These are phyloP conservation scores for Tachysurus vachellii DNA, from an alignment of 2,113 vertebrate genomes.

Conservation along the genomic window DNA sequence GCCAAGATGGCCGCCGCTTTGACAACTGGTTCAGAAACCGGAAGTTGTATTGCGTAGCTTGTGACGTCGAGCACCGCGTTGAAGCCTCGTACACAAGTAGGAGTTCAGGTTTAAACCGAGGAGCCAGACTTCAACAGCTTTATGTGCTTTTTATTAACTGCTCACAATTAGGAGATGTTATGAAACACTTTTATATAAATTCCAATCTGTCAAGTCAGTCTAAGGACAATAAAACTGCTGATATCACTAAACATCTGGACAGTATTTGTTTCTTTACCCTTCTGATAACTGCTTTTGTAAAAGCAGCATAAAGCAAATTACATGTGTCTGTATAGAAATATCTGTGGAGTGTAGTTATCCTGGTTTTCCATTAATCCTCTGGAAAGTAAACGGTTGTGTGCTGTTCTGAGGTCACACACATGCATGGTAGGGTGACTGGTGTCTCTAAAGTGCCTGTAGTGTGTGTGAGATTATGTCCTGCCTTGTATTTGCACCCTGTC, in stretches of 20 bases:
- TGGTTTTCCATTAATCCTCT: neutral
- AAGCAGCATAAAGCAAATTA: neutral
- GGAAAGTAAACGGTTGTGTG: neutral
- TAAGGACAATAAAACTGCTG: neutral
- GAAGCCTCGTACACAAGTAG: neutral
- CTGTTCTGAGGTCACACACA: neutral
- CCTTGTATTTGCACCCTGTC: too few relatives aligned
- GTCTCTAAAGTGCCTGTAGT: too few relatives aligned
- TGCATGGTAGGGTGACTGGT: too few relatives aligned
- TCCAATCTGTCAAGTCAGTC: neutral
- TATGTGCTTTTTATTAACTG: neutral
- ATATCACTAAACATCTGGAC: neutral
- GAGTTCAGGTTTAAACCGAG: neutral
- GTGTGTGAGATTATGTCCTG: too few relatives aligned
- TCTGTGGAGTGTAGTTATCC: neutral
- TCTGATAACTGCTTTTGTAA: neutral
- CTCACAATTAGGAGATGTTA: neutral
- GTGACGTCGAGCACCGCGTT: slow-evolving; percentile 7
- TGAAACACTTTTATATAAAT: neutral
- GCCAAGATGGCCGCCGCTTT: slow-evolving; percentile 77
- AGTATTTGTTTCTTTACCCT: neutral
- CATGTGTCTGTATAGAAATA: neutral
- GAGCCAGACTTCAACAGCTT: neutral
- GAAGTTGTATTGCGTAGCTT: slow-evolving; percentile 62
- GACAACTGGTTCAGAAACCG: slow-evolving; percentile 69